Conservation (phyloP, 23 tunicate genomes). For the Phallusia fumigata region DNA sequence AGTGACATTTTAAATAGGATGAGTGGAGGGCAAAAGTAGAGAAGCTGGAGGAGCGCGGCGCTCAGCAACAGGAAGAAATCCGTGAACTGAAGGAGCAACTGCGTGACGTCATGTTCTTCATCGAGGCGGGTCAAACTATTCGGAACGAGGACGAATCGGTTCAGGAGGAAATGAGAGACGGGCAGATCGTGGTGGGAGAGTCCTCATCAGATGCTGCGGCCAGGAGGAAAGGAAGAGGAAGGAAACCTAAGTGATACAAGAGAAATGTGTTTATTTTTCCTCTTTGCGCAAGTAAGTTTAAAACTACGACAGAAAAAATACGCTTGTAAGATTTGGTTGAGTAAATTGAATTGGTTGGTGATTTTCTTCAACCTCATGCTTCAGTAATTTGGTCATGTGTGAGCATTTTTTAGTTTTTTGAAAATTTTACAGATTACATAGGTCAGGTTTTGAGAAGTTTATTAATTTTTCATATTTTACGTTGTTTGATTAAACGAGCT, state of each 20-base stretch:
- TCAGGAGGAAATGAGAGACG: constrained; percentile 70
- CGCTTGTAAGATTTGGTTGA: too few relatives aligned
- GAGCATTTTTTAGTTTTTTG: too few relatives aligned
- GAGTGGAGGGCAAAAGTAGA: constrained; percentile 60
- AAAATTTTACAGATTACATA: too few relatives aligned
- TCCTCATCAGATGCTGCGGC: not conserved
- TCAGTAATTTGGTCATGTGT: too few relatives aligned
- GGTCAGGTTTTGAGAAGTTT: too few relatives aligned
- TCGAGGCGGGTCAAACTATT: constrained; percentile 83
- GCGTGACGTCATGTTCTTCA: constrained; percentile 90
- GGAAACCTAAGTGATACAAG: not conserved
- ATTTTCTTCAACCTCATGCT: too few relatives aligned
- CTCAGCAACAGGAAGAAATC: constrained; percentile 53
- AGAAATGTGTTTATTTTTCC: too few relatives aligned
- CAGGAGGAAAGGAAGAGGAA: constrained; percentile 1
- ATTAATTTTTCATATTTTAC: too few relatives aligned
- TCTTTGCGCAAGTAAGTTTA: too few relatives aligned
- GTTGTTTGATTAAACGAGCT: too few relatives aligned
- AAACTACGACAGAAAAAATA: too few relatives aligned
- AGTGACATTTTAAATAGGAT: constrained; percentile 40
- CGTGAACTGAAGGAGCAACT: constrained; percentile 69
- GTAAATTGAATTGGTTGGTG: too few relatives aligned
- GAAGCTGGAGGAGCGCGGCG: constrained; percentile 38
- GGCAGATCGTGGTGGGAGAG: constrained; percentile 44
- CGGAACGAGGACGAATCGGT: constrained; percentile 42